A percentile compares a stretch with the other conserved stretches of the same genome.
Evolutionary conservation across 2,797 vertebrate species (phyloP).

Genomic region (Melanotaenia boesemani): DNA sequence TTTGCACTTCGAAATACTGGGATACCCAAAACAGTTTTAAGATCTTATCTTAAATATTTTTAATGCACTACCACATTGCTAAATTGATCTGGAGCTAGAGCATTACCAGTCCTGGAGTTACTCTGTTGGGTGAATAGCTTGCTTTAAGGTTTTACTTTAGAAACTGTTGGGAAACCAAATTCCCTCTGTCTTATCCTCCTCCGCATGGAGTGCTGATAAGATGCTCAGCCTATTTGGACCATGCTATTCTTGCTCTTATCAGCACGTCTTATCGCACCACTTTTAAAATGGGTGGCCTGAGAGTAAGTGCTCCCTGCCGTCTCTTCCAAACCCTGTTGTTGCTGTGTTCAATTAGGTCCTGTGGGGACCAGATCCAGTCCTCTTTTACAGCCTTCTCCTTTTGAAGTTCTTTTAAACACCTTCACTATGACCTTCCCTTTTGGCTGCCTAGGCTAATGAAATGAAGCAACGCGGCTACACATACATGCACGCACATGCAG

Average conservation of each 20-base stretch:
- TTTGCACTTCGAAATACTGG: neutral
- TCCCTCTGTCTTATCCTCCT: neutral
- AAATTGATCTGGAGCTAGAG: neutral
- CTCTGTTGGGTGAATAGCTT: neutral
- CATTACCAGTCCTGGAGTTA: neutral
- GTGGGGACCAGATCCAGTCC: slow-evolving; percentile 38
- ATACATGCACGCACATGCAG: neutral
- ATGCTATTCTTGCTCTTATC: slow-evolving; percentile 60
- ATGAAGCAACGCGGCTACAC: neutral
- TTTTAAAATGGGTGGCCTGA: slow-evolving; percentile 60
- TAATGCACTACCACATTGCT: neutral
- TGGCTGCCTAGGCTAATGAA: slow-evolving; percentile 41
- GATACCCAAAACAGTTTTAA: neutral
- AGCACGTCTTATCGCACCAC: slow-evolving; percentile 48
- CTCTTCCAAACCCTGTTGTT: slow-evolving; percentile 50
- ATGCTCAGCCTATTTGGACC: slow-evolving; percentile 51
- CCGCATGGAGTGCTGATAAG: slow-evolving; percentile 46
- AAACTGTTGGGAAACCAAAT: slow-evolving; percentile 9
- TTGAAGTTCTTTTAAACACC: slow-evolving; percentile 36
- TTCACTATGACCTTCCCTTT: slow-evolving; percentile 57
- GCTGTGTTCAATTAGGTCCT: slow-evolving; percentile 55
- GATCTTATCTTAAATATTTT: too few relatives aligned
- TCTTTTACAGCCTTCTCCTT: slow-evolving; percentile 37
- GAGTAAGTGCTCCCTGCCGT: slow-evolving; percentile 53
- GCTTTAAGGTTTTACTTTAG: slow-evolving; percentile 8